phyloP scores from a whole-genome alignment of 2,888 invertebrate genomes.

The Diaprepes abbreviatus region DNA sequence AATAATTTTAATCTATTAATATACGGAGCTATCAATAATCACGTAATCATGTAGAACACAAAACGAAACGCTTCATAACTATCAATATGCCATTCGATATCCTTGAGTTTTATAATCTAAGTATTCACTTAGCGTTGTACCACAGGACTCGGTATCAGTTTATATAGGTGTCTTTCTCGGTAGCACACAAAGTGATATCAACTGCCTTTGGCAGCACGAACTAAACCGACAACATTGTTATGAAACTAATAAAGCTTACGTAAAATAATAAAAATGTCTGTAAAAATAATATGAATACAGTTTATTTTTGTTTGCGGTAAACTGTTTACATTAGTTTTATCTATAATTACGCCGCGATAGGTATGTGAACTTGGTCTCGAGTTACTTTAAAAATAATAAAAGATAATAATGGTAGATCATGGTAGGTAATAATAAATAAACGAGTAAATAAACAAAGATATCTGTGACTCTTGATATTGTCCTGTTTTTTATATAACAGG shows the following conservation, averaged over 20 bases:
- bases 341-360: slow-evolving; percentile 7
- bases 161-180: neutral
- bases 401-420: neutral
- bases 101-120: neutral
- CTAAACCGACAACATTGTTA: neutral
- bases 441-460: too few species aligned
- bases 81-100: slow-evolving; percentile 16
- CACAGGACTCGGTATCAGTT: neutral
- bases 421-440: neutral
- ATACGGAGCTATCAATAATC: slow-evolving; percentile 1
- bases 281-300: neutral
- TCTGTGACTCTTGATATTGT: too few species aligned
- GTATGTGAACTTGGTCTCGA: neutral
- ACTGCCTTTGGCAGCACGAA: neutral
- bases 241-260: neutral
- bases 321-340: slow-evolving; percentile 14
- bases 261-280: neutral
- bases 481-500: too few species aligned
- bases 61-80: slow-evolving; percentile 1
- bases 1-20: slow-evolving; percentile 1
- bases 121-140: neutral
- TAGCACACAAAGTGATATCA: neutral
- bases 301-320: slow-evolving; percentile 16
- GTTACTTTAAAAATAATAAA: slow-evolving; percentile 5
- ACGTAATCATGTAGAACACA: slow-evolving; percentile 14